Base-by-base conservation (phyloP, 1,140 invertebrate species). In the Aphelenchoides besseyi region DNA sequence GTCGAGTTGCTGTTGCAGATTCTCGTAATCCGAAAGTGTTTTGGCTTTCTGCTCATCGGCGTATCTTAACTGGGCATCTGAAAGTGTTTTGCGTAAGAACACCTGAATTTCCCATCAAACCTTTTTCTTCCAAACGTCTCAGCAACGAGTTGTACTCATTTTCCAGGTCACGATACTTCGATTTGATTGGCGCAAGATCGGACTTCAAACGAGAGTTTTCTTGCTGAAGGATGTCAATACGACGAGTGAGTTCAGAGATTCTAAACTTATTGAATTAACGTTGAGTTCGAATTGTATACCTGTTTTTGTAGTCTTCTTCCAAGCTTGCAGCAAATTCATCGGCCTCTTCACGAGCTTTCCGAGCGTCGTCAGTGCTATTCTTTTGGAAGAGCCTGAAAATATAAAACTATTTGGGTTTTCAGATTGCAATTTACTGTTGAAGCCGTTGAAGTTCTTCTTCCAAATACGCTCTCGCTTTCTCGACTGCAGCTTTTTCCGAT, bases 251-350 rank as follows among this genome's bases (percentile, higher is more conserved):
- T 26, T 83, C 82, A 59, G 77, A 79, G 59, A 83, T 84, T 61
- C 80, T 82, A 23, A 55, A 75, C 57, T 1, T 28, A 75, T 67
- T 68, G 66, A 26, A 26, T 48, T 63, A 12, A 2, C 28, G 8
- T 48, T 48, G 37, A 57, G 8, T 12, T n/a, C n/a, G 30, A 12
- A 36, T 12, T 54, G 5, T 8, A 33, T 16, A 80, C 78, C 78
- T 63, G 69, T 83, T 81, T 59, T 79, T 78, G 74, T 83, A 83
- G 59, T 83, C 82, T 63, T 79, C 69, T 53, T 83, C 83, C 62
- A 83, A 41, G 30, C 59, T 77, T 16, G 59, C 68, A 1, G 81
- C 63, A 54, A 73, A 77, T 52, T 83, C 83, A 53, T 83, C 82
- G 41, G 75, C 74, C 62, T 84, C 79, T 54, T 84, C 82, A 23